phyloP scores from a whole-genome alignment of 2,888 invertebrate species.

The Pantelozetes paolii region DNA sequence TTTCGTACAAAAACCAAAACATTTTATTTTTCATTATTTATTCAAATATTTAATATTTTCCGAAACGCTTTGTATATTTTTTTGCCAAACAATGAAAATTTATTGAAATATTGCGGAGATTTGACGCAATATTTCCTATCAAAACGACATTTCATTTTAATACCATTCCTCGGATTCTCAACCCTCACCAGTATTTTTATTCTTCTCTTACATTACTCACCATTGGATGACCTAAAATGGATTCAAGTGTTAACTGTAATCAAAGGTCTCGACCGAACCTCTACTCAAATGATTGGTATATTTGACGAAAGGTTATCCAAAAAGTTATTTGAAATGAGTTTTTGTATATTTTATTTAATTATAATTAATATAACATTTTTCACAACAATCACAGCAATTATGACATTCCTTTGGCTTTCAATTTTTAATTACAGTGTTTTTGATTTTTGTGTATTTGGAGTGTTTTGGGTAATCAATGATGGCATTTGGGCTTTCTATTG shows the following conservation, averaged over 20 bases:
- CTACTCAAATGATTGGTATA: background rate
- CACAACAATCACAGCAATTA: background rate
- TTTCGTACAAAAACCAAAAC: background rate
- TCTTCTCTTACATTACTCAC: background rate
- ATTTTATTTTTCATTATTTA: background rate
- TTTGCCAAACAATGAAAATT: background rate
- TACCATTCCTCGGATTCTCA: background rate
- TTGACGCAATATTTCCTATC: slow-evolving; percentile 9
- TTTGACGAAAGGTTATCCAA: background rate
- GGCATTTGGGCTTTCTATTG: background rate
- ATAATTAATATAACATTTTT: background rate
- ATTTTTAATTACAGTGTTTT: background rate
- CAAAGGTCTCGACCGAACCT: background rate
- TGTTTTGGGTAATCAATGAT: background rate
- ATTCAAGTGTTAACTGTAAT: background rate
- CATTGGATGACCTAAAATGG: background rate
- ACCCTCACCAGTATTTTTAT: background rate
- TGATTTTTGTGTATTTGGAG: background rate
- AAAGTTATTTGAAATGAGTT: background rate
- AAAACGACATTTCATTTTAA: background rate
- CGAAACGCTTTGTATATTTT: background rate
- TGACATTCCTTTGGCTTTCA: background rate
- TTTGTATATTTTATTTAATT: background rate
- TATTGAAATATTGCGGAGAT: slow-evolving; percentile 18
- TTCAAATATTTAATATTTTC: slow-evolving; percentile 5